These are phyloP conservation scores for Psilopsiagon aymara DNA, from an alignment of 2,113 vertebrate genomes.

Conservation along the genomic window DNA sequence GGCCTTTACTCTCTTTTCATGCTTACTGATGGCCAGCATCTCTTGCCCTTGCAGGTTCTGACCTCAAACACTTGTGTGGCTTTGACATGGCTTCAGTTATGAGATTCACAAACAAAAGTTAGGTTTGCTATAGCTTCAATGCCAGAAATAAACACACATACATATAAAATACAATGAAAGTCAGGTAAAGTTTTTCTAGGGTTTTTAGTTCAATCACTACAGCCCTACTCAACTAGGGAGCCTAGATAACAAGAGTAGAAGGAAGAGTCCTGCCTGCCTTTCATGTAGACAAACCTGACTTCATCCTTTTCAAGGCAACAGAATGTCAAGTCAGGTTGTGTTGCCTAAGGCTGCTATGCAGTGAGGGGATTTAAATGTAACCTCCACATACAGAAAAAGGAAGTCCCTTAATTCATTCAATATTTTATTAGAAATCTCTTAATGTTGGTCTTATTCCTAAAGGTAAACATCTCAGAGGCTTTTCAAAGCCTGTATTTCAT, in stretches of 20 bases:
- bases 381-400: conserved; percentile 63
- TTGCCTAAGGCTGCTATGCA: conserved; percentile 71
- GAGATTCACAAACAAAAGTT: conserved; percentile 7
- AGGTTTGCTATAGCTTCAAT: background rate
- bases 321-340: conserved; percentile 68
- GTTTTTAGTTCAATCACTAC: conserved; percentile 36
- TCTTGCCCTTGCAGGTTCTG: background rate
- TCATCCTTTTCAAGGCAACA: conserved; percentile 63
- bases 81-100: background rate
- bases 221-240: conserved; percentile 34
- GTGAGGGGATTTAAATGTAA: conserved; percentile 69
- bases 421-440: conserved; percentile 76
- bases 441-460: conserved; percentile 67
- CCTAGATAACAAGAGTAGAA: conserved; percentile 39
- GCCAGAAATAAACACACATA: background rate
- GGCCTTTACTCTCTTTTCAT: background rate
- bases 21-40: background rate
- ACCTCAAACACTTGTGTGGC: background rate
- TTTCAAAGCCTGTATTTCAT: conserved; percentile 72
- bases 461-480: conserved; percentile 68
- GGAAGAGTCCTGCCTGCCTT: conserved; percentile 63
- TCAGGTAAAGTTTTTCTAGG: conserved; percentile 46
- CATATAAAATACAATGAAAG: conserved; percentile 27
- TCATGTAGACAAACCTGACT: conserved; percentile 52
- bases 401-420: conserved; percentile 74